Evolutionary conservation across 2,888 invertebrate species (phyloP).

Genomic region (Trachelus stipa): DNA sequence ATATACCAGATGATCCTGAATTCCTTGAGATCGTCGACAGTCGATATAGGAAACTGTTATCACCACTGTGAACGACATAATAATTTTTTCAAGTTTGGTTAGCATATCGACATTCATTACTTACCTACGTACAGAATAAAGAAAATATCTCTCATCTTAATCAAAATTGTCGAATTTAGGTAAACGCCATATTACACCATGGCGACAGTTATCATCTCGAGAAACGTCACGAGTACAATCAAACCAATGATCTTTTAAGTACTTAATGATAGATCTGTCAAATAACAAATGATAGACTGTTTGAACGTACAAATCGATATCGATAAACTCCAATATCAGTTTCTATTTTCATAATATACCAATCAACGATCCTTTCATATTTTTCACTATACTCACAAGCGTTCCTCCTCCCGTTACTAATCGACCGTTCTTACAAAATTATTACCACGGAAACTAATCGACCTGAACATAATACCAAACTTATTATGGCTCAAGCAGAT

Average conservation of each 20-base stretch:
- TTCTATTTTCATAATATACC: neutral
- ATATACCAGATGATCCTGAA: constrained; percentile 5
- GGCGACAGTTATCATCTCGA: neutral
- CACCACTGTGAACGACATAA: constrained; percentile 19
- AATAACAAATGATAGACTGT: neutral
- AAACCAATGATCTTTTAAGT: neutral
- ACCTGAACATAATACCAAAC: neutral
- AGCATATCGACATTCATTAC: neutral
- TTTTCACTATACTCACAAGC: neutral
- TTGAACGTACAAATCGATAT: neutral
- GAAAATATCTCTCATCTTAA: constrained; percentile 34
- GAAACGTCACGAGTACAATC: neutral
- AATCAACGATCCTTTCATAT: neutral
- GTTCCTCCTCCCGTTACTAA: neutral
- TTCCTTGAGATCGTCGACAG: constrained; percentile 34
- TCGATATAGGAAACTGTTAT: constrained; percentile 30
- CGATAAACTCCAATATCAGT: neutral
- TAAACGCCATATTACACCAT: neutral
- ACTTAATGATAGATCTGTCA: neutral
- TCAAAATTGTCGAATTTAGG: neutral
- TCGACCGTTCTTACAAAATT: neutral
- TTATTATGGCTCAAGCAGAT: neutral
- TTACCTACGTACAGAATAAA: constrained; percentile 30
- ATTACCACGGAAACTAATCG: neutral
- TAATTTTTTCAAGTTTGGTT: neutral